These are phyloP conservation scores for Vanessa cardui DNA, from an alignment of 2,888 invertebrate genomes.

Conservation along the genomic window DNA sequence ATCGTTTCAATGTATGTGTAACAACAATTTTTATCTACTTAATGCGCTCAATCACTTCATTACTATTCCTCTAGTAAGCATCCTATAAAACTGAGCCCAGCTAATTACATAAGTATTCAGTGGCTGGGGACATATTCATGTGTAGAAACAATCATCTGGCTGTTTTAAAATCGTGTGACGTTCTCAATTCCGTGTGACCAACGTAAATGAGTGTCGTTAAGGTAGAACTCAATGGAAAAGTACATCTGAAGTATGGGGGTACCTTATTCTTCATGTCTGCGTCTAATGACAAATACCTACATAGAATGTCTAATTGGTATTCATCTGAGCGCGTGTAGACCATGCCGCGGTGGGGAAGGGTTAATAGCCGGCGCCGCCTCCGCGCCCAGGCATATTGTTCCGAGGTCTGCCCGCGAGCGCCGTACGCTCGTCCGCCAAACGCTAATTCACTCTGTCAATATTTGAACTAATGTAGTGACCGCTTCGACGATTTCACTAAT, in stretches of 20 bases:
- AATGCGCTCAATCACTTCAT: not conserved
- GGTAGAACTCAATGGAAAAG: slow-evolving; percentile 45
- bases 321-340: slow-evolving; percentile 80
- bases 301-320: slow-evolving; percentile 79
- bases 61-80: slow-evolving; percentile 1
- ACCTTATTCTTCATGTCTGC: slow-evolving; percentile 44
- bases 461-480: slow-evolving; percentile 62
- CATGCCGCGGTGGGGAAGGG: slow-evolving; percentile 82
- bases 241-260: slow-evolving; percentile 46
- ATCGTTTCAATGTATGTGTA: not conserved
- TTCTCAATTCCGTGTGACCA: slow-evolving; percentile 36
- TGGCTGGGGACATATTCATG: slow-evolving; percentile 8
- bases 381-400: slow-evolving; percentile 81
- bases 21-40: not conserved
- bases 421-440: slow-evolving; percentile 68
- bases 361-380: slow-evolving; percentile 82
- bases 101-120: slow-evolving; percentile 23
- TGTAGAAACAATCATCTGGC: slow-evolving; percentile 21
- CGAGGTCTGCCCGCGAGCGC: slow-evolving; percentile 77
- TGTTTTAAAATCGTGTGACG: slow-evolving; percentile 26
- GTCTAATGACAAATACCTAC: slow-evolving; percentile 62
- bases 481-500: slow-evolving; percentile 56
- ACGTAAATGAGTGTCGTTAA: slow-evolving; percentile 34
- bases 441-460: slow-evolving; percentile 73
- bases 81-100: slow-evolving; percentile 12